Conservation (phyloP, 2,113 vertebrate species). For the Struthidea cinerea region DNA sequence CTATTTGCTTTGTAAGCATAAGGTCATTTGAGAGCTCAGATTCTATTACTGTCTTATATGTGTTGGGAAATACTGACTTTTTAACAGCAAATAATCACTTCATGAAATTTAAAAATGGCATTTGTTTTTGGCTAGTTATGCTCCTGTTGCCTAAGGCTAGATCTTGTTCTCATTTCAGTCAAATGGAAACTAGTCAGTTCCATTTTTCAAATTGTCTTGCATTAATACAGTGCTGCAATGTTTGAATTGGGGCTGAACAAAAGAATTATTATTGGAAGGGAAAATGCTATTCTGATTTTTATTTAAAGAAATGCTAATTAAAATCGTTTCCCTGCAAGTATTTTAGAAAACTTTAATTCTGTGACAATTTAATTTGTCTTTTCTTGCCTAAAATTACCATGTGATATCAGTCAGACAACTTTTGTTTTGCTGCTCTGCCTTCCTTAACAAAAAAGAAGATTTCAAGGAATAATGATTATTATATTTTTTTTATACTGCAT, state of each 20-base stretch:
- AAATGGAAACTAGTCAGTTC: constrained; percentile 59
- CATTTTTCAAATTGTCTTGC: constrained; percentile 51
- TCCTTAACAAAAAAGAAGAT: background rate
- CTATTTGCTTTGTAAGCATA: constrained; percentile 48
- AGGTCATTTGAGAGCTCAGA: constrained; percentile 41
- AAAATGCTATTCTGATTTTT: background rate
- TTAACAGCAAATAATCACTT: constrained; percentile 61
- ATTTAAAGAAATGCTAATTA: constrained; percentile 37
- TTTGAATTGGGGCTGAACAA: constrained; percentile 30
- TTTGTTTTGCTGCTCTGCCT: background rate
- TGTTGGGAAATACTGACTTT: constrained; percentile 49
- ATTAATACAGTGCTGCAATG: background rate
- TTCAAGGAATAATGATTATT: background rate
- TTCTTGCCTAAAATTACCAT: background rate
- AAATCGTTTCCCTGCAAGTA: background rate
- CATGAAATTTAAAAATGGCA: constrained; percentile 59
- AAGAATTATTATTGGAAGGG: background rate
- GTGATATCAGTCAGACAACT: background rate
- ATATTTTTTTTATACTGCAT: background rate
- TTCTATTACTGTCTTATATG: constrained; percentile 49
- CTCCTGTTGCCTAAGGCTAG: constrained; percentile 43
- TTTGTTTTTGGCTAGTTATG: constrained; percentile 62
- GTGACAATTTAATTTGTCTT: background rate
- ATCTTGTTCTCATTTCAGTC: constrained; percentile 62
- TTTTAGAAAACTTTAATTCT: constrained; percentile 11